These are phyloP conservation scores for Phytoseiulus persimilis DNA, from an alignment of 2,888 invertebrate species.

Conservation along the genomic window DNA sequence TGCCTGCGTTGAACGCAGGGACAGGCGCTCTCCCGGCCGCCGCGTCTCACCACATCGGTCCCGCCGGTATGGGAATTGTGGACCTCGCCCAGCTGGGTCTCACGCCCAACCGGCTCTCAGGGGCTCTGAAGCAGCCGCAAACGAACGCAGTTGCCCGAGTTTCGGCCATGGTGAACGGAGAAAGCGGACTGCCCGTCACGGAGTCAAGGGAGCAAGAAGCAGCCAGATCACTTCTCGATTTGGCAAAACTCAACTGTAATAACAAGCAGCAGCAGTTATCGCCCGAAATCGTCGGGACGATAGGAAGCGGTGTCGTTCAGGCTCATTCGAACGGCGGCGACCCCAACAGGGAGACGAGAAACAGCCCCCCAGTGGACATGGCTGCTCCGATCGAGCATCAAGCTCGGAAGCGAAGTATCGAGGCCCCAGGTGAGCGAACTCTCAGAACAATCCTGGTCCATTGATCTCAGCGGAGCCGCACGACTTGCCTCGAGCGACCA, in stretches of 20 bases:
- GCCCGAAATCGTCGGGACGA: neutral
- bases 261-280: slow-evolving; percentile 20
- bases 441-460: neutral
- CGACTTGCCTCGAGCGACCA: too few species aligned
- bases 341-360: neutral
- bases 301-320: neutral
- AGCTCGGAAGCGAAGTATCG: neutral
- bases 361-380: neutral
- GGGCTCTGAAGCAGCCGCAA: neutral
- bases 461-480: too few species aligned
- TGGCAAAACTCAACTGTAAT: slow-evolving; percentile 46
- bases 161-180: neutral
- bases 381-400: neutral
- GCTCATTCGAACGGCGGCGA: neutral
- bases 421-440: neutral
- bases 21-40: slow-evolving; percentile 31
- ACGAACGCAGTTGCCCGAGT: neutral
- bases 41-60: neutral
- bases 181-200: slow-evolving; percentile 39
- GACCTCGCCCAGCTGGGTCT: slow-evolving; percentile 16
- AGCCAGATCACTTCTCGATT: slow-evolving; percentile 49
- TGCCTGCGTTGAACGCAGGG: slow-evolving; percentile 9
- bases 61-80: neutral
- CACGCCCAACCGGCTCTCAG: neutral
- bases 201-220: slow-evolving; percentile 46